Evolutionary conservation across 2,113 vertebrate genomes (phyloP).

Genomic region (Eretmochelys imbricata): DNA sequence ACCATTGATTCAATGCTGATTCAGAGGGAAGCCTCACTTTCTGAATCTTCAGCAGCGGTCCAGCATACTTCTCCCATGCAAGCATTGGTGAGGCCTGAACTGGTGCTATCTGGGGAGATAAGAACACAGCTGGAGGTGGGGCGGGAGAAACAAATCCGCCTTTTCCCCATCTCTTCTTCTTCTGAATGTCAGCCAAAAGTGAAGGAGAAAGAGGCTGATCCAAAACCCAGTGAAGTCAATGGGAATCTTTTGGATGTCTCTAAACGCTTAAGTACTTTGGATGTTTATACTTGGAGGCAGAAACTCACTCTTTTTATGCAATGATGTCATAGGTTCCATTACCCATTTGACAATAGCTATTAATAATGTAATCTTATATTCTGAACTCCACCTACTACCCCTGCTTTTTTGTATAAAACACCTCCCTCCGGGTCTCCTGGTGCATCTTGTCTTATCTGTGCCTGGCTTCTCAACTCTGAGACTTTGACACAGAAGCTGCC

Average conservation of each 20-base stretch:
- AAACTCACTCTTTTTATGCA: background rate
- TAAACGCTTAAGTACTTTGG: background rate
- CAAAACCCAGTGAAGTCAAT: accelerated
- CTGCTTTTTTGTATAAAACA: background rate
- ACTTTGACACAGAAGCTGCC: background rate
- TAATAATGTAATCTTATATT: background rate
- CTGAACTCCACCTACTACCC: background rate
- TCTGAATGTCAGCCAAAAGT: background rate
- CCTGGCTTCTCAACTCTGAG: background rate
- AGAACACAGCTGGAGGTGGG: background rate
- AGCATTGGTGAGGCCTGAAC: background rate
- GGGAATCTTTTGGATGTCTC: background rate
- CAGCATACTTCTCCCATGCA: background rate
- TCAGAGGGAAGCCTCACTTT: background rate
- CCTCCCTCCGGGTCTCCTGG: background rate
- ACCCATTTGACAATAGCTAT: background rate
- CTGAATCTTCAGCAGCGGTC: background rate
- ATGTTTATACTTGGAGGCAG: background rate
- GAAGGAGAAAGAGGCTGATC: background rate
- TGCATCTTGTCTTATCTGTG: background rate
- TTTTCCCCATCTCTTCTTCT: background rate
- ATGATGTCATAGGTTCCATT: slow-evolving; percentile 28
- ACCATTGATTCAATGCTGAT: background rate
- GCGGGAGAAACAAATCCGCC: background rate
- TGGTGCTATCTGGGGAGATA: background rate